Conservation (phyloP, 1,140 invertebrate genomes). For the Oncopeltus fasciatus region DNA sequence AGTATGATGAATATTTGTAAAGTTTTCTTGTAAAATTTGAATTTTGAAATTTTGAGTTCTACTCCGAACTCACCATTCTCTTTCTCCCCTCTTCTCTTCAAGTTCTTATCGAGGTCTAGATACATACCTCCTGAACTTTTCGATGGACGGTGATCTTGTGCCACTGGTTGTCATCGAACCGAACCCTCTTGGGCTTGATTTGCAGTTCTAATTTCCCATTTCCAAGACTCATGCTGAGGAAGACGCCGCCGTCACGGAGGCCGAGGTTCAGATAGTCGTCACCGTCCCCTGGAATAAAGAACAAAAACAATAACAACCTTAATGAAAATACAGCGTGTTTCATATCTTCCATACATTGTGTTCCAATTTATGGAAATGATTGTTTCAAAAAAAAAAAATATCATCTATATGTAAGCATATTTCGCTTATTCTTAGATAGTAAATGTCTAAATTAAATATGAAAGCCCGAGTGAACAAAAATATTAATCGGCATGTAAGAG, state of each 20-base stretch:
- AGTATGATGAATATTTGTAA: no score
- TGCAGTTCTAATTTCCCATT: constrained; percentile 80
- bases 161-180: constrained; percentile 96
- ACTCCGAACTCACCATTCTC: no score
- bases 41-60: no score
- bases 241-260: constrained; percentile 74
- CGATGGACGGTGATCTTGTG: constrained; percentile 82
- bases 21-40: no score
- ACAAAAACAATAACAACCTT: neutral
- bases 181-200: constrained; percentile 68
- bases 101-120: no score
- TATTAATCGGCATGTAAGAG: no score
- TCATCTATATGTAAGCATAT: neutral
- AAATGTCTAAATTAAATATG: no score
- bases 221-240: constrained; percentile 82
- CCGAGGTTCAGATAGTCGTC: constrained; percentile 81
- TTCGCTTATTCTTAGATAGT: neutral
- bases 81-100: no score
- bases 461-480: no score
- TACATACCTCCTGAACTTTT: constrained; percentile 70
- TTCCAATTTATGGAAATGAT: neutral
- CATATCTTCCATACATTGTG: no score
- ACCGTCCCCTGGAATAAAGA: constrained; percentile 50
- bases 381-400: neutral
- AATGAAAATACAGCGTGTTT: no score